phyloP scores from a whole-genome alignment of 2,797 vertebrate species.

The Crypturellus tataupa region DNA sequence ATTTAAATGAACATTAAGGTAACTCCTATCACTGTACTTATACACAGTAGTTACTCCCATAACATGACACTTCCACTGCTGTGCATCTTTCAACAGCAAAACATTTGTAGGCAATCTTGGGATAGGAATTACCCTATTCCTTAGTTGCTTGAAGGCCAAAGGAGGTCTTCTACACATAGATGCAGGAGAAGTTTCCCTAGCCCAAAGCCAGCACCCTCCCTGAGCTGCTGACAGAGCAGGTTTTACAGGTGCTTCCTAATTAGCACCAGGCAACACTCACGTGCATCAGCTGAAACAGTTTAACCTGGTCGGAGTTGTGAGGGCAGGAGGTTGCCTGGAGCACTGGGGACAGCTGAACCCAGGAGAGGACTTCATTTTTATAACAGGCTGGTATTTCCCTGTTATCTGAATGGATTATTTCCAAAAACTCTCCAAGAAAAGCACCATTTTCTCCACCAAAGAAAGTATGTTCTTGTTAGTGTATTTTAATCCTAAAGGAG shows the following conservation, averaged over 20 bases:
- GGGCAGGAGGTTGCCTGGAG: background rate
- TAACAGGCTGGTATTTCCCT: background rate
- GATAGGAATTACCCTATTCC: background rate
- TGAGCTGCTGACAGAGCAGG: background rate
- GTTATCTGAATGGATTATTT: background rate
- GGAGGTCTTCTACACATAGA: accelerated
- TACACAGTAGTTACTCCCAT: background rate
- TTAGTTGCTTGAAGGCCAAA: background rate
- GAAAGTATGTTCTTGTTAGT: background rate
- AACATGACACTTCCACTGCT: background rate
- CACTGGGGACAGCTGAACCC: background rate
- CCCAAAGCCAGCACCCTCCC: background rate
- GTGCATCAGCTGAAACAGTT: background rate
- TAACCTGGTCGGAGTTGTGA: background rate
- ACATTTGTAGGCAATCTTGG: background rate
- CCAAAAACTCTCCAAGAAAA: background rate
- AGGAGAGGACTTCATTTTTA: background rate
- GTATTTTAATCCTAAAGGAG: background rate
- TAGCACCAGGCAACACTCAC: background rate
- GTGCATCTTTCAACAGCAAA: background rate
- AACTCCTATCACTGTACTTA: background rate
- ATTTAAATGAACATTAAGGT: background rate
- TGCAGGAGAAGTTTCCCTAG: accelerated
- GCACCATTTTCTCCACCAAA: background rate
- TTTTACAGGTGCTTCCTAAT: background rate